phyloP scores from a whole-genome alignment of 2,888 invertebrate genomes.

The Cyclophora punctaria region DNA sequence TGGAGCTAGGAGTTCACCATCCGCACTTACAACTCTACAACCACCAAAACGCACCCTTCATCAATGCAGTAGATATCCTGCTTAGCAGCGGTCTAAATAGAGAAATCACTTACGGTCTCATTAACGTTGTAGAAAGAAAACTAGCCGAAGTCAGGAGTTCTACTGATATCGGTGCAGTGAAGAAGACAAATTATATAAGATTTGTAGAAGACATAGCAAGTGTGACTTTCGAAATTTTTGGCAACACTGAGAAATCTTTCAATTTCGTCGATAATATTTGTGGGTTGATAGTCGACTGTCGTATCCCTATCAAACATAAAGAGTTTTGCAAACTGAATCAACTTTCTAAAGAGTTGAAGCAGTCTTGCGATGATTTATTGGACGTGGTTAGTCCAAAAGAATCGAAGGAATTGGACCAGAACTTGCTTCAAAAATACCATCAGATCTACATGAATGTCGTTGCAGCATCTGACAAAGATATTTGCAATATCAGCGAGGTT shows the following conservation, averaged over 20 bases:
- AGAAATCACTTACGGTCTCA: constrained; percentile 67
- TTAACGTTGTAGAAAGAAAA: constrained; percentile 68
- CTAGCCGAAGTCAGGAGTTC: constrained; percentile 60
- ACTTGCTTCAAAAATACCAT: constrained; percentile 56
- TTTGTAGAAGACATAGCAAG: constrained; percentile 69
- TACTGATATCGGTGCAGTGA: constrained; percentile 58
- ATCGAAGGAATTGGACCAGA: constrained; percentile 37
- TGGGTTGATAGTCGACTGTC: constrained; percentile 57
- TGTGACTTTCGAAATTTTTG: constrained; percentile 67
- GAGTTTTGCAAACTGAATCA: constrained; percentile 68
- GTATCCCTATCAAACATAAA: constrained; percentile 65
- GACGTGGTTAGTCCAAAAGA: constrained; percentile 42
- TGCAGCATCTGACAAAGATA: constrained; percentile 63
- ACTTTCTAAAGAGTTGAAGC: constrained; percentile 59
- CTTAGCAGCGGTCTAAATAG: constrained; percentile 66
- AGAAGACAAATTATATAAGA: constrained; percentile 63
- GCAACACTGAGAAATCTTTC: constrained; percentile 62
- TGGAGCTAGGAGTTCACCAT: constrained; percentile 59
- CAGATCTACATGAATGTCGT: constrained; percentile 70
- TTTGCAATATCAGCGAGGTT: constrained; percentile 59
- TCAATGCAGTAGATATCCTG: constrained; percentile 66
- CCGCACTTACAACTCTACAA: constrained; percentile 66
- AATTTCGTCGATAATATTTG: constrained; percentile 62
- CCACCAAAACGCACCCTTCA: constrained; percentile 66
- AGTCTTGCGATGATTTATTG: constrained; percentile 65